Base-by-base conservation (phyloP, 2,888 invertebrate species). In the Chalcosyrphus nemorum region DNA sequence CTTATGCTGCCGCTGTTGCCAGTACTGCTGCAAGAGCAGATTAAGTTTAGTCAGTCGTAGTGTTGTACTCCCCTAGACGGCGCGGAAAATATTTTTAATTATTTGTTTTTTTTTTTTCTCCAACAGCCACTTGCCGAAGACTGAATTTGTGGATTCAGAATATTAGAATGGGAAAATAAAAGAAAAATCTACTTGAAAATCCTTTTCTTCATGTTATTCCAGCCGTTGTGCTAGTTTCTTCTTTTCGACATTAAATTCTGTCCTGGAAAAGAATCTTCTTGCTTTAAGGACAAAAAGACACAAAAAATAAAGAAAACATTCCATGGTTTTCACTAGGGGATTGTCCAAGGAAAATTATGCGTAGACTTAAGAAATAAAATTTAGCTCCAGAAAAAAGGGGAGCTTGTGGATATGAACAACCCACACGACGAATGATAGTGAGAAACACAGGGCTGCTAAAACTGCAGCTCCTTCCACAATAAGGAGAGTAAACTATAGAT, bases 71-170 rank as follows among this genome's bases (percentile, higher is more conserved):
- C 45, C 54, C 29, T 52, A 66, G 24, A 24, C 43, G 56, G 17
- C 27, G 52, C 41, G 17, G 47, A 59, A 59, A 81, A 66, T 54
- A 77, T 82, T 82, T 78, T 82, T 72, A 82, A 78, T 82, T 68
- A 82, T 82, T 78, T 77, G 71, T 82, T 71, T 72, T 61, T 24
- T 24, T 24, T 68, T n/a, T n/a, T n/a, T n/a, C n/a, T n/a, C n/a
- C n/a, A n/a, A 65, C 76, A 65, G 59, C 76, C 57, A 71, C 29
- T 76, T 59, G 27, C 71, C 63, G 7, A 71, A 65, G 65, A 81
- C 32, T 71, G 43, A 70, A 57, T 70, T 81, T 68, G 57, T 57
- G 52, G 65, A 81, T 81, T 65, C 43, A 68, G 21, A 63, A 71
- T 76, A 70, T 71, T 65, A 76, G 57, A 76, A 81, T 57, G 63